Evolutionary conservation across 1,140 invertebrate genomes (phyloP).

Genomic region (Gryllus bimaculatus): DNA sequence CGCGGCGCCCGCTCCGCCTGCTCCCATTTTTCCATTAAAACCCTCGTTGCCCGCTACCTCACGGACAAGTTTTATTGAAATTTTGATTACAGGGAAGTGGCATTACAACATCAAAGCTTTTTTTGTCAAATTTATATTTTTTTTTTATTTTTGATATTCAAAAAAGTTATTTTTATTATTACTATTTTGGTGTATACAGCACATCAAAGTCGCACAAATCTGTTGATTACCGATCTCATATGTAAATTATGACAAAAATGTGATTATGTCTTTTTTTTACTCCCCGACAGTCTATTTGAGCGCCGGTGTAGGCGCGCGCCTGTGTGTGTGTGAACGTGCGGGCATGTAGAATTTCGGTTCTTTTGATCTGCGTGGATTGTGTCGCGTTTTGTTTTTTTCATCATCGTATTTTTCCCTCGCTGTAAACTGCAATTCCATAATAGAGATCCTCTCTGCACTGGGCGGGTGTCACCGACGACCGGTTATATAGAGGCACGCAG

Average conservation of each 20-base stretch:
- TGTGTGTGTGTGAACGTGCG: neutral
- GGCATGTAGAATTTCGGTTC: neutral
- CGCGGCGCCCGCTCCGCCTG: no score
- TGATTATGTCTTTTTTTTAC: neutral
- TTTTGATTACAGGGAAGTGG: constrained; percentile 1
- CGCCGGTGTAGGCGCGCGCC: neutral
- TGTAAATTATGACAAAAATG: constrained; percentile 2
- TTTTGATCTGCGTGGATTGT: neutral
- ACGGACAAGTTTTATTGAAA: constrained; percentile 1
- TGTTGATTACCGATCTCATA: neutral
- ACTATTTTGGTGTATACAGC: constrained; percentile 1
- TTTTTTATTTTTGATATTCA: neutral
- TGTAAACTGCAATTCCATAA: constrained; percentile 1
- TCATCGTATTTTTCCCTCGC: neutral
- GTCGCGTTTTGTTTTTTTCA: constrained; percentile 4
- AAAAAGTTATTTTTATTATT: constrained; percentile 6
- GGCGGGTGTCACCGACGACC: neutral
- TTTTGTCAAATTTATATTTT: neutral
- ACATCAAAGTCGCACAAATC: neutral
- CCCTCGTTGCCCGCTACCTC: neutral
- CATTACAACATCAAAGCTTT: neutral
- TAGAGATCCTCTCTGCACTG: neutral
- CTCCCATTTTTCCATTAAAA: neutral
- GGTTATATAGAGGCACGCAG: neutral
- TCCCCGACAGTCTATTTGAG: neutral